These are phyloP conservation scores for Stichopus horrens DNA, from an alignment of 53 echinoderm and acorn worm species.

Conservation along the genomic window DNA sequence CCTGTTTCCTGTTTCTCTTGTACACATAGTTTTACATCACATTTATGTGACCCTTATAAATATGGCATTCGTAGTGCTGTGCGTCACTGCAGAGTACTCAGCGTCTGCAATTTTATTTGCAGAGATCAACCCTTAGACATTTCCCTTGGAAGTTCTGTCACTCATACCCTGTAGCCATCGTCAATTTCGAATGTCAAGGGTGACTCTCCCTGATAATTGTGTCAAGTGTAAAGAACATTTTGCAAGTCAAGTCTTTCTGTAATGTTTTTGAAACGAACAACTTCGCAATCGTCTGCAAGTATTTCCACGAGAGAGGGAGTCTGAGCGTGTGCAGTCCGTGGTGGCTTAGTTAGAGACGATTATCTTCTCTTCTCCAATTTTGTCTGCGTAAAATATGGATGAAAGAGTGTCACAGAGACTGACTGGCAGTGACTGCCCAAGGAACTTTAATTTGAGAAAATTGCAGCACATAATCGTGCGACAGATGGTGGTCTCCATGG, in stretches of 20 bases:
- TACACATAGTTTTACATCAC: no score
- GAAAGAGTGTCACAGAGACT: background rate
- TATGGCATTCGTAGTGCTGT: no score
- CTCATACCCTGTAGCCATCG: background rate
- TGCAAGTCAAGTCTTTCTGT: background rate
- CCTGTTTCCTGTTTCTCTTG: no score
- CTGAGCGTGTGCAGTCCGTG: no score
- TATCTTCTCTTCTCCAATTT: background rate
- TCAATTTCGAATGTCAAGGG: background rate
- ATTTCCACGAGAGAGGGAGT: no score
- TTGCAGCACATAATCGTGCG: background rate
- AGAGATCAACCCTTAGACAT: no score
- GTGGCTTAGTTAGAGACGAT: no score
- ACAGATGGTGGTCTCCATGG: background rate
- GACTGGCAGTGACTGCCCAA: background rate
- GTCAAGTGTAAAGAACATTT: background rate
- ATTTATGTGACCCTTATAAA: no score
- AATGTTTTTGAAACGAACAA: background rate
- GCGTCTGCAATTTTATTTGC: no score
- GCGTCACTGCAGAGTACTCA: no score
- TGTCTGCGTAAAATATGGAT: conserved; percentile 1
- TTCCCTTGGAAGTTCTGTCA: background rate
- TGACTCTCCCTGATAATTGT: background rate
- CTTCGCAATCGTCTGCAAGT: no score
- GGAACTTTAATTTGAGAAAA: background rate